Base-by-base conservation (phyloP, 2,113 vertebrate species). In the Xiphophorus hellerii region DNA sequence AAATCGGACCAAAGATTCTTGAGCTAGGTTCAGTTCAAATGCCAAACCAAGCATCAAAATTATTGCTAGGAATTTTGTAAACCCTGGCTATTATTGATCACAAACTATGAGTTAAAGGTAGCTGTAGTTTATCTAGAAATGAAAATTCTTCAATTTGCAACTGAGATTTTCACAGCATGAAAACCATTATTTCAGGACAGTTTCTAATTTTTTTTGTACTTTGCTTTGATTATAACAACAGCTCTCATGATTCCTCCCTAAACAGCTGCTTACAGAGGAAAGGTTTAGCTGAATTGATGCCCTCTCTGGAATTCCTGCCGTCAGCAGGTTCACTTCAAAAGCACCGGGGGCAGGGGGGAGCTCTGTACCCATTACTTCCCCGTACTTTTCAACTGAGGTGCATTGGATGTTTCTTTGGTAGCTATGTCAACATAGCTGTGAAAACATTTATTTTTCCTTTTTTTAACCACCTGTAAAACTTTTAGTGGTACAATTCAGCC, bases 271-370 rank as follows among this genome's bases (percentile, higher is more conserved):
- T 63, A 72, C 70, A 79, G 72, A 86, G 73, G 81, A 76, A 78
- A 77, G 71, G 86, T 87, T 64, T 78, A 71, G 89, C 85, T 87
- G 77, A 88, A 84, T 66, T 70, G 71, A 82, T 61, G 4, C 82
- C 81, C 80, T 69, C 84, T 87, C 29, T 85, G 84, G 86, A 92
- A 89, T 92, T 77, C 78, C 73, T 80, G 73, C 71, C 70, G 86
- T 92, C 88, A 91, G 87, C 87, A 84, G 65, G 69, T 89, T 86
- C 80, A 44, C 74, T 73, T 90, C 58, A 69, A 84, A 89, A 87
- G 73, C 87, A 66, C 48, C 54, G 48, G 86, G 71, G 77, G 87
- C 74, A 54, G 69, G 39, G 37, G 2, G 37, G 37, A 71, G 66
- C 72, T 61, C 73, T 78, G 82, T 39, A 84, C 77, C 71, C 25